Evolutionary conservation across 2,888 invertebrate species (phyloP).

Genomic region (Microctonus hyperodae): DNA sequence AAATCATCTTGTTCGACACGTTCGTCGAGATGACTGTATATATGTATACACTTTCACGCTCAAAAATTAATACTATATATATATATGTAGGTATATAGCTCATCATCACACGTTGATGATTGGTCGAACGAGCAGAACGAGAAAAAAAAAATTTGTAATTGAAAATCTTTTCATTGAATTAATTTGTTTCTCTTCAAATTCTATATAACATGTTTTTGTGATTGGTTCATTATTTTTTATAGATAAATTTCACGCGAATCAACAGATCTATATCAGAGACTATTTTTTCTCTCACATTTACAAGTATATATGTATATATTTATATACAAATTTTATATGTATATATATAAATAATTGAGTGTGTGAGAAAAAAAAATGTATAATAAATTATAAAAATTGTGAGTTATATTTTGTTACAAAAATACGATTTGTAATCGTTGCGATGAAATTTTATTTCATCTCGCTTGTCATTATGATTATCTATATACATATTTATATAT

Average conservation of each 20-base stretch:
- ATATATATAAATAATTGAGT: background rate
- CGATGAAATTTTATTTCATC: background rate
- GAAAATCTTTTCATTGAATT: slow-evolving; percentile 14
- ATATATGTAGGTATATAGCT: no score
- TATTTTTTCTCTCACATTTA: background rate
- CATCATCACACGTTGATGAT: background rate
- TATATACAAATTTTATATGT: background rate
- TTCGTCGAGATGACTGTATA: slow-evolving; percentile 13
- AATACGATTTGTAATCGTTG: background rate
- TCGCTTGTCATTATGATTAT: background rate
- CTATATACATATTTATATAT: background rate
- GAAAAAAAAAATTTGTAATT: slow-evolving; percentile 3
- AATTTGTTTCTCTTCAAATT: background rate
- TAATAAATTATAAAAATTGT: background rate
- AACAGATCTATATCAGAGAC: background rate
- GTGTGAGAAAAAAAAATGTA: background rate
- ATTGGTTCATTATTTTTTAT: background rate
- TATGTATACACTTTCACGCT: slow-evolving; percentile 33
- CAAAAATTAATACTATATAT: slow-evolving; percentile 3
- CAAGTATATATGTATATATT: background rate
- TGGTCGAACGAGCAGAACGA: background rate
- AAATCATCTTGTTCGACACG: background rate
- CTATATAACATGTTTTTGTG: background rate
- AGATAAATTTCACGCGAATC: background rate
- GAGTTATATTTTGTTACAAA: background rate